A percentile compares a stretch with the other conserved stretches of the same genome.
phyloP scores from a whole-genome alignment of 2,888 invertebrate species.

The Himalopsyche kuldschensis region DNA sequence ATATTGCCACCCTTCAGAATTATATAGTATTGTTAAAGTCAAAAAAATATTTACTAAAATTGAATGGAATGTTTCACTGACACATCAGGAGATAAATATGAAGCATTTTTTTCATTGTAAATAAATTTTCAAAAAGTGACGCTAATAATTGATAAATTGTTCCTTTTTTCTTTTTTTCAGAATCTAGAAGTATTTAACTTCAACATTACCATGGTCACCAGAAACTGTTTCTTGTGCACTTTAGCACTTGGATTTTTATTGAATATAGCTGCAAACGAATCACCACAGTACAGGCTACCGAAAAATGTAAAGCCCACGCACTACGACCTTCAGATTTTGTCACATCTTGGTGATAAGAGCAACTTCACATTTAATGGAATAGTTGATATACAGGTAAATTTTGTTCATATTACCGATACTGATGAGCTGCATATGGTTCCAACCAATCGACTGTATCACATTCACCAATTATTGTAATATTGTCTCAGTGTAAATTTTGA shows the following conservation, averaged over 20 bases:
- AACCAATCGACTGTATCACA: background rate
- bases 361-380: constrained; percentile 62
- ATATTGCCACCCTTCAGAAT: no score
- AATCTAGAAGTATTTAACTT: background rate
- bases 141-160: background rate
- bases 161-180: background rate
- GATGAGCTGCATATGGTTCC: background rate
- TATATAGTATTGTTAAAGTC: no score
- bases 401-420: background rate
- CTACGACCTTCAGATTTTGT: constrained; percentile 54
- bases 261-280: background rate
- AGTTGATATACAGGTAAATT: constrained; percentile 61
- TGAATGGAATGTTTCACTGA: no score
- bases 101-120: no score
- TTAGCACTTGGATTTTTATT: background rate
- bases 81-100: no score
- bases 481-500: background rate
- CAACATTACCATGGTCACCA: background rate
- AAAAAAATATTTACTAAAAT: no score
- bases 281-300: constrained; percentile 53
- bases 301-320: constrained; percentile 56
- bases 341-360: constrained; percentile 52
- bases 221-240: background rate
- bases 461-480: background rate
- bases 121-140: no score